Evolutionary conservation across 2,113 vertebrate species (phyloP).

Genomic region (Poicephalus gulielmi): DNA sequence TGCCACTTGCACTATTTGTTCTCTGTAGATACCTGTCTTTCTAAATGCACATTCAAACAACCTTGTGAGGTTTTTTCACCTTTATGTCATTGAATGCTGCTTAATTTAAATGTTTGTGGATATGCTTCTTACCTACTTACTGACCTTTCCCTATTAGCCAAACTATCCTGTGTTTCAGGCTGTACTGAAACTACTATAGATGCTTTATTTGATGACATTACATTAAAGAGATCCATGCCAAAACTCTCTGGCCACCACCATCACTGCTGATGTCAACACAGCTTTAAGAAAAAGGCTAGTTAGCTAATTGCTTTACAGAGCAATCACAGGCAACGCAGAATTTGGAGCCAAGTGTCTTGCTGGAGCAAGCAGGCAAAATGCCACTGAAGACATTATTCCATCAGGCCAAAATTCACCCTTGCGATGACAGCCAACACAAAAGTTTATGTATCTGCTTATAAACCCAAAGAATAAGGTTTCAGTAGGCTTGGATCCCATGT

Average conservation of each 20-base stretch:
- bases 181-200: not conserved
- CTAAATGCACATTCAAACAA: not conserved
- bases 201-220: conserved; percentile 45
- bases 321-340: not conserved
- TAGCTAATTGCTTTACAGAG: conserved; percentile 62
- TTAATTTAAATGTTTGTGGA: not conserved
- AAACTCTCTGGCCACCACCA: conserved; percentile 36
- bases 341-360: conserved; percentile 31
- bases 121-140: not conserved
- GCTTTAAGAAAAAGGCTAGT: conserved; percentile 47
- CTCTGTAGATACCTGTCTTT: not conserved
- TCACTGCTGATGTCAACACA: conserved; percentile 52
- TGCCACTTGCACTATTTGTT: not conserved
- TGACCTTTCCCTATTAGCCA: not conserved
- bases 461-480: not conserved
- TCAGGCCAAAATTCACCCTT: not conserved
- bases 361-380: not conserved
- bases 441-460: not conserved
- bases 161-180: not conserved
- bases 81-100: not conserved
- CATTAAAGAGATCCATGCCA: conserved; percentile 13
- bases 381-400: not conserved
- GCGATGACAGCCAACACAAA: not conserved
- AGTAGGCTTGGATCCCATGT: not conserved
- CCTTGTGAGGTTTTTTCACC: not conserved